These are phyloP conservation scores for Azemiops feae DNA, from an alignment of 2,113 vertebrate species.

Conservation along the genomic window DNA sequence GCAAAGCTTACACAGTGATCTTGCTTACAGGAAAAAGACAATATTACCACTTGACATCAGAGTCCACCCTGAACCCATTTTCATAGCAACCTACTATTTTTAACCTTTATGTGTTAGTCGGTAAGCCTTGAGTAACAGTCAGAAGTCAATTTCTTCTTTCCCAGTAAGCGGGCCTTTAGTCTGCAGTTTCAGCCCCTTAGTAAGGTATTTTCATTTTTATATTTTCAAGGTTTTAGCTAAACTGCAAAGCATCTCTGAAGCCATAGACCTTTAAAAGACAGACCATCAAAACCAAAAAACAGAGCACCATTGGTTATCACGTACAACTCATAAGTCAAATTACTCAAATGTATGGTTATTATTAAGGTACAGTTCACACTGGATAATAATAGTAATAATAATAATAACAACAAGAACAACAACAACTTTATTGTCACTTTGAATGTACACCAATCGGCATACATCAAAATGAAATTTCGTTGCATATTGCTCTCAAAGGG, in stretches of 20 bases:
- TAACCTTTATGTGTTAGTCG: not conserved
- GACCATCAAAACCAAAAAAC: not conserved
- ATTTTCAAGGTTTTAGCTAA: not conserved
- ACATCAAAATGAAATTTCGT: too few relatives aligned
- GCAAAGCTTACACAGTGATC: not conserved
- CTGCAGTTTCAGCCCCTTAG: not conserved
- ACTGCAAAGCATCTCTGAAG: not conserved
- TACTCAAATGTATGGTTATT: not conserved
- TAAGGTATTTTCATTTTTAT: not conserved
- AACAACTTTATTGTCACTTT: too few relatives aligned
- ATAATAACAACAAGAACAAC: too few relatives aligned
- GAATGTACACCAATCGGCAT: too few relatives aligned
- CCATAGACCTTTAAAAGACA: not conserved
- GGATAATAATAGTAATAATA: not conserved
- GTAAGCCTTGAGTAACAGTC: not conserved
- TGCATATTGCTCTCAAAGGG: too few relatives aligned
- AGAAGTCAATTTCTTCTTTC: not conserved
- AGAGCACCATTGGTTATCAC: not conserved
- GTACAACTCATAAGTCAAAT: not conserved
- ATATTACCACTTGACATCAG: not conserved
- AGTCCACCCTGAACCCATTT: not conserved
- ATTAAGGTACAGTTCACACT: not conserved
- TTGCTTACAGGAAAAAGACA: not conserved
- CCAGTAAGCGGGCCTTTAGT: not conserved
- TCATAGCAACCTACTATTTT: not conserved